phyloP scores from a whole-genome alignment of 2,888 invertebrate species.

The Formica aserva region DNA sequence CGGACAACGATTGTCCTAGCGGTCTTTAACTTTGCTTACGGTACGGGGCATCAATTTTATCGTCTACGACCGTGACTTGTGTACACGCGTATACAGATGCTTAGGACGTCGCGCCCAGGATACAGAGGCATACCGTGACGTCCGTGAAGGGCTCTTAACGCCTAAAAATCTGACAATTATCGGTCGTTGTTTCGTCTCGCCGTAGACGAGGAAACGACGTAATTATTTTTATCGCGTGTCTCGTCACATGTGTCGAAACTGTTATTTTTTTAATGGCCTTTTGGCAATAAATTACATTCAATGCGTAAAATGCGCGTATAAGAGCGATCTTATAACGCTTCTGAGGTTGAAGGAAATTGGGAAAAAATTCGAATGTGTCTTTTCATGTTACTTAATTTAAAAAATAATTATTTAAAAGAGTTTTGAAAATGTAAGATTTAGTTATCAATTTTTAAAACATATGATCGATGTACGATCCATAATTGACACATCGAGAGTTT shows the following conservation, averaged over 20 bases:
- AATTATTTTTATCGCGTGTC: neutral
- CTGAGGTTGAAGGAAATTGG: neutral
- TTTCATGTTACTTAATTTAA: neutral
- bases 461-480: neutral
- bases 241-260: constrained; percentile 29
- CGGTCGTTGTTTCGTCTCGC: constrained; percentile 15
- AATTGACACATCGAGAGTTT: neutral
- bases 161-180: constrained; percentile 20
- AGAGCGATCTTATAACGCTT: neutral
- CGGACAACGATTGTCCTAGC: constrained; percentile 84
- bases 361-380: neutral
- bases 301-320: neutral
- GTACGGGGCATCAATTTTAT: constrained; percentile 83
- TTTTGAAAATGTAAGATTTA: neutral
- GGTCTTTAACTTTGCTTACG: constrained; percentile 84
- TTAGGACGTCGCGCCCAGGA: constrained; percentile 35
- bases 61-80: constrained; percentile 83
- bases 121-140: constrained; percentile 31
- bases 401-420: neutral
- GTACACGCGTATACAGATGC: constrained; percentile 42
- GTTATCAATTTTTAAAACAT: neutral
- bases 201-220: neutral
- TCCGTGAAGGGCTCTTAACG: constrained; percentile 43
- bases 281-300: constrained; percentile 1
- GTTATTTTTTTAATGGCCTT: constrained; percentile 5